Evolutionary conservation across 2,113 vertebrate genomes (phyloP), one percentile per base, ranked within the genome.

Genomic region (Syngnathoides biaculeatus): DNA sequence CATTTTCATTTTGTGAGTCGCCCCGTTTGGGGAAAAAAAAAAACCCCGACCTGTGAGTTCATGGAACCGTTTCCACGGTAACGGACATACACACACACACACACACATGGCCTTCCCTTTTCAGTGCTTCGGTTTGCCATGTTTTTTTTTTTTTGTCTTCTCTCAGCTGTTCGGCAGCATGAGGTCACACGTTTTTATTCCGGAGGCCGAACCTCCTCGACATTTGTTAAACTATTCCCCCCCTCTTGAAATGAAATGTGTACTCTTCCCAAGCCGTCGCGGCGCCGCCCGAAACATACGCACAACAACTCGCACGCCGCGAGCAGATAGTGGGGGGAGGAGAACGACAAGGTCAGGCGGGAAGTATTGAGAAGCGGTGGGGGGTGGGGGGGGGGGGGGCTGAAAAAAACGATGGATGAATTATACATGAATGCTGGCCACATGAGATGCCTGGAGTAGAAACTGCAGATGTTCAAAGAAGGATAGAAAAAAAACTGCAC

Each of bases 31-130:
- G n/a, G n/a, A n/a, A n/a, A n/a, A n/a, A n/a, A n/a, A 80, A 87
- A 87, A 86, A 77, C 62, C 76, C 72, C 57, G 68, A 73, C 65
- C 73, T 50, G 78, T 90, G 87, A 91, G 70, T 87, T 81, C 77
- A 89, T 88, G 86, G 87, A 90, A 89, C 87, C 67, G 81, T 86
- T 76, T 67, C 86, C 77, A 83, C 86, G 79, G 89, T 68, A 86
- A 92, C 88, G 86, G 84, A 85, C 82, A 45, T 22, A 26, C 38
- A 17, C n/a, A 26, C 45, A 50, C 45, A 50, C 20, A 59, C 13
- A 53, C 15, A 79, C 67, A 69, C 64, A 47, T 65, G 43, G 67
- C 68, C 80, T 88, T 86, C 82, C 77, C 61, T 67, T 82, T 89
- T 81, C 69, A 75, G 79, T 72, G 56, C 64, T 72, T 69, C 75